Conservation (phyloP, 2,888 invertebrate species). For the Ormyrus labotus region DNA sequence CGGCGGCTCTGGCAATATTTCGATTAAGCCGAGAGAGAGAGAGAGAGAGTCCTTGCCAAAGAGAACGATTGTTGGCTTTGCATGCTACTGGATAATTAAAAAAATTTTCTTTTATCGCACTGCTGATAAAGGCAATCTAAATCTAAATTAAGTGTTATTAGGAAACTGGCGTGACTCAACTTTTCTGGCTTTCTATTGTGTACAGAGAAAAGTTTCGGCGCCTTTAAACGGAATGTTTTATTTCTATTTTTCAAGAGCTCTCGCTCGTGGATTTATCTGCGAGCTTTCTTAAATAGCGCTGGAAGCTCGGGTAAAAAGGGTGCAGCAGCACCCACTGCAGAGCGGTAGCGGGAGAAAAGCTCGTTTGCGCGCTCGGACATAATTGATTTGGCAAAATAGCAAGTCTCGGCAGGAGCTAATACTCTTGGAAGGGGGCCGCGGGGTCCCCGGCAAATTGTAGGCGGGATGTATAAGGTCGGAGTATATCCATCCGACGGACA, state of each 20-base stretch:
- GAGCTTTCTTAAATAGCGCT: neutral
- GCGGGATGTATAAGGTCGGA: constrained; percentile 11
- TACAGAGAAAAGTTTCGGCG: neutral
- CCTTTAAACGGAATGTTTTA: neutral
- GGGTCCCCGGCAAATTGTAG: neutral
- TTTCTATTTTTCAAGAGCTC: neutral
- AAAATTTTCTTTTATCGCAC: constrained; percentile 17
- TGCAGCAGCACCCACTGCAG: neutral
- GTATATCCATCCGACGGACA: constrained; percentile 68
- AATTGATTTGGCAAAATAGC: constrained; percentile 49
- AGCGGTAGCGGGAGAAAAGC: neutral
- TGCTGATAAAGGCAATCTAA: constrained; percentile 6
- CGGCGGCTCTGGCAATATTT: constrained; percentile 9
- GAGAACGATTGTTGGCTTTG: neutral
- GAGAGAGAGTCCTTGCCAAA: neutral
- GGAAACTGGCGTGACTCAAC: constrained; percentile 34
- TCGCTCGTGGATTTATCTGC: neutral
- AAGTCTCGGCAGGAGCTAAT: constrained; percentile 7
- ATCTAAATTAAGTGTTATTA: constrained; percentile 32
- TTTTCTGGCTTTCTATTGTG: constrained; percentile 1
- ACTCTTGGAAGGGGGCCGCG: constrained; percentile 4
- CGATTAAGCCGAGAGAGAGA: constrained; percentile 11
- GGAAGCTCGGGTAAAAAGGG: too few relatives aligned
- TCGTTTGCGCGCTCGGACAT: constrained; percentile 13
- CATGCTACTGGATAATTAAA: constrained; percentile 31